Evolutionary conservation across 2,113 vertebrate species (phyloP).

Genomic region (Indri indri): DNA sequence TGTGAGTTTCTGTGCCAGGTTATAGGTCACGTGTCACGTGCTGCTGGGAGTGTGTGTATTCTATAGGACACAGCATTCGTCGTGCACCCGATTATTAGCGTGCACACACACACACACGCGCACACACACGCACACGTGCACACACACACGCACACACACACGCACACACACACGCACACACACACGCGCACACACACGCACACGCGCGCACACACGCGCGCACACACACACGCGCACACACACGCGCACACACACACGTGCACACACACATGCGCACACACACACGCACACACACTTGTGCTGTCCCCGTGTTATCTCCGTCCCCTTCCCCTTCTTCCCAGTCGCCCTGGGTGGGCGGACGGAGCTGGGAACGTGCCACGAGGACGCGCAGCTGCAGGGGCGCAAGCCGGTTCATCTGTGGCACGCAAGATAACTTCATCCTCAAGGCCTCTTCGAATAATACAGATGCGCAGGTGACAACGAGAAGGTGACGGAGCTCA

Average conservation of each 20-base stretch:
- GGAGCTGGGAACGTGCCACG: neutral
- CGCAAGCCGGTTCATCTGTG: fast-evolving
- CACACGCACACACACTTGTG: neutral
- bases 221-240: fast-evolving
- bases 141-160: too few species aligned
- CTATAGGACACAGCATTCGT: neutral
- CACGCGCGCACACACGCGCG: too few species aligned
- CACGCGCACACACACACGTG: too few species aligned
- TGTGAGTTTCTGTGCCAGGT: neutral
- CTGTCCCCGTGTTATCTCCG: neutral
- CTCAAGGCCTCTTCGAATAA: too few species aligned
- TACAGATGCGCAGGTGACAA: fast-evolving
- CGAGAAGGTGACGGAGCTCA: fast-evolving
- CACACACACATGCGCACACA: fast-evolving
- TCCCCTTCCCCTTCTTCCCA: too few species aligned
- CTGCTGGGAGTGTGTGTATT: too few species aligned
- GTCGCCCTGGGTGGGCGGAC: neutral
- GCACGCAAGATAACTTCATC: fast-evolving
- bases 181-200: too few species aligned
- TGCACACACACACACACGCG: too few species aligned
- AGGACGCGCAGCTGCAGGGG: neutral
- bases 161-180: too few species aligned
- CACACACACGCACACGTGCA: too few species aligned
- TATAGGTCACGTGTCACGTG: fast-evolving
- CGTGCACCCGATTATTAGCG: neutral